Base-by-base conservation (phyloP, 2,113 vertebrate species). In the Pachypanchax playfairii region DNA sequence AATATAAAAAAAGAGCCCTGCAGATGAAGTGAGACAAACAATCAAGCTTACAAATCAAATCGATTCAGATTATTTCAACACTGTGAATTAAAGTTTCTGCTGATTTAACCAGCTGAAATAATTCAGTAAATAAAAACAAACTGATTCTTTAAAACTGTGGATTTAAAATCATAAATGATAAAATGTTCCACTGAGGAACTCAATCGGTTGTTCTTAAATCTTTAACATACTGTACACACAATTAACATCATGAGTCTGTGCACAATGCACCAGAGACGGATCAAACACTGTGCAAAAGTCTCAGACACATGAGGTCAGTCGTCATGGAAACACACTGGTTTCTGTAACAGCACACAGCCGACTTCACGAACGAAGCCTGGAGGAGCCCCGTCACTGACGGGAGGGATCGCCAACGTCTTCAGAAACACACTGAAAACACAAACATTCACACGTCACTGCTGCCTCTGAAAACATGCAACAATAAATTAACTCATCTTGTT, bases 381-480 rank as follows among this genome's bases (percentile, higher is more conserved):
- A 47, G 53, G 15, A 3, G 48, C 66, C 73, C 80, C 80, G 51
- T 89, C 88, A 85, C 70, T 68, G 87, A 90, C 53, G 70, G 75
- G 75, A 86, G 65, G 69, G 49, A 53, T 61, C 17, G 31, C 55
- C 7, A 1, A 79, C 21, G 66, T 85, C 79, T 88, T 79, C 84
- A 89, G 79, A 31, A 41, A 42, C 20, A 43, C 71, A 55, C 75
- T 74, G 70, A 84, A 85, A 82, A 86, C 77, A 79, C 67, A 29
- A 38, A 51, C 47, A 18, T 29, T 33, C 49, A 25, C 21, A 39
- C n/a, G n/a, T n/a, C n/a, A n/a, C n/a, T n/a, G n/a, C n/a, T n/a
- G n/a, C 60, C 18, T 56, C 17, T 25, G 4, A 46, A 72, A 70
- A 11, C 42, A 4, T n/a, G 5, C 2, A 22, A 33, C 4, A 4